Evolutionary conservation across 2,888 invertebrate genomes (phyloP), one percentile per base, ranked within the genome.

Genomic region (Napeogenes sylphis): DNA sequence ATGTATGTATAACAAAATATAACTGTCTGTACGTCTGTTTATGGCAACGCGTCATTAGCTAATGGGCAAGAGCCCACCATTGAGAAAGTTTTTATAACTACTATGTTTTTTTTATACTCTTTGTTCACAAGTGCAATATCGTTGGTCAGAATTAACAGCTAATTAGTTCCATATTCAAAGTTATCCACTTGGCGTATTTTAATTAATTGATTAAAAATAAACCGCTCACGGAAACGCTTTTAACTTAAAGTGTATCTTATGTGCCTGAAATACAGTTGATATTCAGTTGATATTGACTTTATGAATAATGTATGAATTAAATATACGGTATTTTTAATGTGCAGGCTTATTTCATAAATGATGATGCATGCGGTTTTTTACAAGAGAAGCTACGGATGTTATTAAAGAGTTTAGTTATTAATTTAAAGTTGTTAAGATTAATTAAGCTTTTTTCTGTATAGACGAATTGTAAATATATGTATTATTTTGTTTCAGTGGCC

Each of bases 401-500:
- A 30, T 30, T 51, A 51, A 30, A 30, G 30, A 30, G 10, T 30
- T 21, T 51, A 21, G 51, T 30, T 21, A 51, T 51, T 30, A 51
- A 51, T 51, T 51, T 51, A 51, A 30, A 8, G 30, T 30, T 10
- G 10, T 51, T 14, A 10, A 13, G 4, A 14, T 8, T 21, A 8
- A 4, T 21, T 51, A 14, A 5, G 14, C 5, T 13, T 4, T 51
- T 10, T 30, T 21, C 55, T 60, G 14, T 57, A 56, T 4, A 13
- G 14, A 45, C 57, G 6, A n/a, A 55, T 13, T 8, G 8, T 30
- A 21, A 55, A 6, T n/a, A 35, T 35, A 45, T 6, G 54, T 46
- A 5, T n/a, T 45, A n/a, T 55, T 64, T 81, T 79, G 77, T 84
- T 85, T 38, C 80, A 85, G 85, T 76, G 73, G 70, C 71, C 0